Evolutionary conservation across 2,797 vertebrate species (phyloP), one percentile per base, ranked within the genome.

Genomic region (Peromyscus eremicus): DNA sequence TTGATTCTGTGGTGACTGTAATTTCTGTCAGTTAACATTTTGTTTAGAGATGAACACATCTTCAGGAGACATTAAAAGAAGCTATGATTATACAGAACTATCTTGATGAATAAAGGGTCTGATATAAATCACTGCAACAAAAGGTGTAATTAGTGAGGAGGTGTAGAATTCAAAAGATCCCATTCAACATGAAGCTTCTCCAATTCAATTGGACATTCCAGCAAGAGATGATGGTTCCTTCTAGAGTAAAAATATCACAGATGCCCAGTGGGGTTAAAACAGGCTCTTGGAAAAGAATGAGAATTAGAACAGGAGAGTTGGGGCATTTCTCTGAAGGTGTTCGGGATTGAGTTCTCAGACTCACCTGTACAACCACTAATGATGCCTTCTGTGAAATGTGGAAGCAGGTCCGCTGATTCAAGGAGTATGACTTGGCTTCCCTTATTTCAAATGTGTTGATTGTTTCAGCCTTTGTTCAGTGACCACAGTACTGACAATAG

Each of bases 51-150:
- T 52, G 21, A 49, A 16, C 62, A 73, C 64, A 64, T 60, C 66
- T 83, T 80, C 1, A 66, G 29, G 12, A 94, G 43, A 86, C 76
- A 87, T 82, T 81, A 66, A 92, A 95, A 79, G 84, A 86, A 94
- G 68, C 17, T n/a, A 68, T 81, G 82, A 21, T 80, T 71, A 60
- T 0, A 57, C 13, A 71, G 77, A 75, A 80, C 73, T 19, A 55
- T 77, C 87, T 87, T 13, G 40, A 49, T 52, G 52, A 77, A 29
- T 46, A 92, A 85, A 85, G 70, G 89, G 73, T 76, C n/a, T 84
- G n/a, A 34, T 71, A 29, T 46, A 73, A 86, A 71, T 90, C 64
- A 81, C 21, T 17, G 46, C 2, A 80, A 43, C 12, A 64, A 13
- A 7, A 52, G 40, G 43, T 46, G 1, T 2, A 64, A 5, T 96